A percentile compares a stretch with the other conserved stretches of the same genome.
These are phyloP conservation scores for Hafferia zeledoni DNA, from an alignment of 2,797 vertebrate genomes.

Conservation along the genomic window DNA sequence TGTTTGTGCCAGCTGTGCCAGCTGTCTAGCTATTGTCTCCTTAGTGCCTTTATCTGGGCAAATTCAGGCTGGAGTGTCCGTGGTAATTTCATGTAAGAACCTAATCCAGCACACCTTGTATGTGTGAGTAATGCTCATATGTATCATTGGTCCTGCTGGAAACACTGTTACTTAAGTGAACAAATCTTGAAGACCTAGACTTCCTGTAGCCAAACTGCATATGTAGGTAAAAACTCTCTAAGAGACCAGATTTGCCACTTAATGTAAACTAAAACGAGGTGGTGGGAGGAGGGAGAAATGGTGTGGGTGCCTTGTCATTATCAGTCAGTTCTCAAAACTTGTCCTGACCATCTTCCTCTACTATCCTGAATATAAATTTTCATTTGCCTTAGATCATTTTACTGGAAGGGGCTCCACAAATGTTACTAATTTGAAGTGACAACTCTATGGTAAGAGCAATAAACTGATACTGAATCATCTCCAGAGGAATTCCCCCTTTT, in stretches of 20 bases:
- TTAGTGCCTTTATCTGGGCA: not conserved
- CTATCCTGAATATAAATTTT: not conserved
- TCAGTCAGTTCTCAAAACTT: not conserved
- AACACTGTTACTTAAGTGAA: not conserved
- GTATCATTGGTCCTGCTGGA: not conserved
- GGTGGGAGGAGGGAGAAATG: not conserved
- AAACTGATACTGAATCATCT: not conserved
- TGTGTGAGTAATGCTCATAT: not conserved
- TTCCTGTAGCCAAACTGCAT: not conserved
- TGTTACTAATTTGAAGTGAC: not conserved
- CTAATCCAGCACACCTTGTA: not conserved
- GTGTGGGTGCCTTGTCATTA: not conserved
- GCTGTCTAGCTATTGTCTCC: not conserved
- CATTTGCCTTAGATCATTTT: not conserved
- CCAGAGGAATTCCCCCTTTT: not conserved
- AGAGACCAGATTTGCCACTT: not conserved
- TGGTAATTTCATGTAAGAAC: not conserved
- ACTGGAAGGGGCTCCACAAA: not conserved
- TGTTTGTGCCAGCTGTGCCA: not conserved
- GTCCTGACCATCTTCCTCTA: not conserved
- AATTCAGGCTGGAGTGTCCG: not conserved
- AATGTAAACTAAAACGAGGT: not conserved
- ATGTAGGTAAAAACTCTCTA: not conserved
- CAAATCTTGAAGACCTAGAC: not conserved
- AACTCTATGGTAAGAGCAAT: not conserved